These are phyloP conservation scores for Didymodactylos carnosus DNA, from an alignment of 2,888 invertebrate species.

Conservation along the genomic window DNA sequence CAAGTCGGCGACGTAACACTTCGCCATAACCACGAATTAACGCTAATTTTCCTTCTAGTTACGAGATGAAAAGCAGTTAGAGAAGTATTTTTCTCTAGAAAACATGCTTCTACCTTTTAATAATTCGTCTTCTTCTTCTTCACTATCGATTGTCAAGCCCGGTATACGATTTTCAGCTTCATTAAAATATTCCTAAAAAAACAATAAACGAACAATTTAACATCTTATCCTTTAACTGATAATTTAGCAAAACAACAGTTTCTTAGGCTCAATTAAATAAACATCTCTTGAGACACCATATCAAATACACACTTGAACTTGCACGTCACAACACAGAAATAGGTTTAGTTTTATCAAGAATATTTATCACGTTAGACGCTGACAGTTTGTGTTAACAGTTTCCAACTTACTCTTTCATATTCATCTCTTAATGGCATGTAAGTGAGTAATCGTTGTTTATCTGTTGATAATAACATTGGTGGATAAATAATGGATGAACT, in stretches of 20 bases:
- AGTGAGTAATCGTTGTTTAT: not conserved
- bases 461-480: not conserved
- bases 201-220: no score
- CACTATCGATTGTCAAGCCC: not conserved
- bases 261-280: no score
- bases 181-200: not conserved
- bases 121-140: not conserved
- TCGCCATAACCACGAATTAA: not conserved
- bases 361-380: no score
- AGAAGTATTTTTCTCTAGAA: no score
- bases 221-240: no score
- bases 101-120: not conserved
- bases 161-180: not conserved
- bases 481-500: not conserved
- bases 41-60: not conserved
- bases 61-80: no score
- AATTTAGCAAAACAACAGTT: no score
- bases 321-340: no score
- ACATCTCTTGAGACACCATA: no score
- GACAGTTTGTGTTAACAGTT: no score
- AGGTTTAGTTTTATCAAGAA: no score
- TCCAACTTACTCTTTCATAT: not conserved
- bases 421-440: not conserved
- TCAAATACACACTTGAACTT: no score
- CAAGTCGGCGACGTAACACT: not conserved